Evolutionary conservation across 2,797 vertebrate genomes (phyloP).

Genomic region (Heterohyrax brucei): DNA sequence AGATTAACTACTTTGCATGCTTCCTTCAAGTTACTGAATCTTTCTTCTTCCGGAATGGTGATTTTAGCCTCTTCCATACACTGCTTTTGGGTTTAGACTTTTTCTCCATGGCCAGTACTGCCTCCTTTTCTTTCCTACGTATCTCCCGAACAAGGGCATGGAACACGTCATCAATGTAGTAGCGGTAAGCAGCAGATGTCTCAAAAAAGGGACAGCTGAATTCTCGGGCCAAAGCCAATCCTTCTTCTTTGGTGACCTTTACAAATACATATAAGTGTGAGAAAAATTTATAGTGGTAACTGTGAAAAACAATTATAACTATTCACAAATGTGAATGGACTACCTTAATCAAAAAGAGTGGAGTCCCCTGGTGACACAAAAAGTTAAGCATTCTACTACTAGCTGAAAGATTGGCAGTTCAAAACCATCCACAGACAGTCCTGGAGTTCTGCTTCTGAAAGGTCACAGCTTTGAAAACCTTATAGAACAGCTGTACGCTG

Average conservation of each 20-base stretch:
- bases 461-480: neutral
- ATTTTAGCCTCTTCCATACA: constrained; percentile 93
- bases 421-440: neutral
- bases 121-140: constrained; percentile 92
- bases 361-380: neutral
- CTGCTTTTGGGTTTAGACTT: constrained; percentile 91
- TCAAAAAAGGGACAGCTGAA: constrained; percentile 96
- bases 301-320: fast-evolving
- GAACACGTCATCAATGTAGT: constrained; percentile 95
- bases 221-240: constrained; percentile 92
- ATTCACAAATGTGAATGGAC: neutral
- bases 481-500: neutral
- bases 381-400: neutral
- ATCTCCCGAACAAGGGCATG: constrained; percentile 94
- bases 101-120: constrained; percentile 90
- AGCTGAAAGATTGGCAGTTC: too few relatives aligned
- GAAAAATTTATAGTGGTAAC: neutral
- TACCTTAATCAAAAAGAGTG: neutral
- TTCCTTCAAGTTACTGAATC: constrained; percentile 92
- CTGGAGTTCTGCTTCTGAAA: neutral
- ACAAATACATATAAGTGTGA: neutral
- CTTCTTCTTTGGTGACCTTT: constrained; percentile 95
- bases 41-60: constrained; percentile 93
- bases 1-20: neutral
- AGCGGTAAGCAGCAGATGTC: constrained; percentile 94